A percentile compares a stretch with the other conserved stretches of the same genome.
phyloP scores from a whole-genome alignment of 2,797 vertebrate genomes.

The Hemitrygon akajei region DNA sequence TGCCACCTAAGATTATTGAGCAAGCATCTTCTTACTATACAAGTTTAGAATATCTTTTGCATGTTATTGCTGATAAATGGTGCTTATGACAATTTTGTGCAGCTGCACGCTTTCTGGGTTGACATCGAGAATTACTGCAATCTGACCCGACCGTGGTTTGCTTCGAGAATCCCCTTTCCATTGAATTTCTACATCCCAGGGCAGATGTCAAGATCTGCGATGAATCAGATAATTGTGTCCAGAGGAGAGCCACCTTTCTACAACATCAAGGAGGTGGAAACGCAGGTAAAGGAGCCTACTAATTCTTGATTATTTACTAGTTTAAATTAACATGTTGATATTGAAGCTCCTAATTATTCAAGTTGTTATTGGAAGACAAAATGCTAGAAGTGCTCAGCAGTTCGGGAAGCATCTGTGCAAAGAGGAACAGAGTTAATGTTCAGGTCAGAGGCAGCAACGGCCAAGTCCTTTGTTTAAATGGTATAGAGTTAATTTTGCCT shows the following conservation, averaged over 20 bases:
- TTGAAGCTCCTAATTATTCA: neutral
- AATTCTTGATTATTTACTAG: neutral
- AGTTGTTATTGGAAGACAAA: neutral
- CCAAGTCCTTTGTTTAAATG: neutral
- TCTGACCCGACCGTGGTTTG: conserved; percentile 90
- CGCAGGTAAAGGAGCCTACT: conserved; percentile 63
- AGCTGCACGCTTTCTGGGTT: conserved; percentile 98
- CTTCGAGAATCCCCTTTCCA: conserved; percentile 86
- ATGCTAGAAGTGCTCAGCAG: too few species aligned
- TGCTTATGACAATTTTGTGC: conserved; percentile 36
- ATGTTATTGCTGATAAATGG: neutral
- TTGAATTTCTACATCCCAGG: conserved; percentile 79
- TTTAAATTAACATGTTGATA: neutral
- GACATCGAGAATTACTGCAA: conserved; percentile 87
- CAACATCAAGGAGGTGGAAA: conserved; percentile 81
- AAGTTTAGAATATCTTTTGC: neutral
- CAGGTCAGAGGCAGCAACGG: neutral
- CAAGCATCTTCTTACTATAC: neutral
- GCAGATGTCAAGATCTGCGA: conserved; percentile 69
- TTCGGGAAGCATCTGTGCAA: too few species aligned
- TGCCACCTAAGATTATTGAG: neutral
- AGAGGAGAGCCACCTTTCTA: conserved; percentile 77
- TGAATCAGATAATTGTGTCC: conserved; percentile 82
- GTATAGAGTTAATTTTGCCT: neutral
- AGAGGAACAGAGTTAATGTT: too few species aligned